phyloP scores from a whole-genome alignment of 2,888 invertebrate species.

The Drosophila antonietae region DNA sequence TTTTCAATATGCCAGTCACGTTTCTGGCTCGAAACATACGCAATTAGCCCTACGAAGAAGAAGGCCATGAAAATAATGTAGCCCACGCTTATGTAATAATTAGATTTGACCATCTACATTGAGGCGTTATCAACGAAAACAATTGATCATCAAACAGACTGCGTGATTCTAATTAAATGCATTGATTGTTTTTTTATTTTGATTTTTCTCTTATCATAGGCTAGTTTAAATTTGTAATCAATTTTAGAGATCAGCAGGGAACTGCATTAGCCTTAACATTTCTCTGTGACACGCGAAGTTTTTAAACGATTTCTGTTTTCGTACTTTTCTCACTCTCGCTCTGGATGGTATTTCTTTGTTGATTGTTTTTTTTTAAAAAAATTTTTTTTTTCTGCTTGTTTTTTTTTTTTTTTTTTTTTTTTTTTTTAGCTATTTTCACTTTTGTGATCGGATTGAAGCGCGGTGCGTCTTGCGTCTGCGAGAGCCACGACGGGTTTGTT shows the following conservation, averaged over 20 bases:
- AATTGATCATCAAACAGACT: neutral
- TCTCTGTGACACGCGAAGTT: conserved; percentile 14
- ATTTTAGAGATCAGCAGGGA: conserved; percentile 11
- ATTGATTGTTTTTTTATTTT: neutral
- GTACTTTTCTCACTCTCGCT: conserved; percentile 15
- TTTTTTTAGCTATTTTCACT: conserved; percentile 57
- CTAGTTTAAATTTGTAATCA: neutral
- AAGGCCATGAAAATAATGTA: conserved; percentile 12
- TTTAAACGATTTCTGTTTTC: conserved; percentile 19
- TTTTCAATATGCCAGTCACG: conserved; percentile 44
- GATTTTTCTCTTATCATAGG: neutral
- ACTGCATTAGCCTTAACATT: conserved; percentile 36
- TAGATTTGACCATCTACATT: conserved; percentile 1
- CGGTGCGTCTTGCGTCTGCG: conserved; percentile 74
- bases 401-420: conserved; percentile 11
- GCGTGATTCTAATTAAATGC: conserved; percentile 3
- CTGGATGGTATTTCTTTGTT: conserved; percentile 14
- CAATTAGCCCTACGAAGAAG: conserved; percentile 36
- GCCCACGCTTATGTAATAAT: conserved; percentile 21
- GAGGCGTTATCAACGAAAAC: neutral
- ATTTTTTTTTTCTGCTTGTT: neutral
- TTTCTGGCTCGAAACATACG: conserved; percentile 13
- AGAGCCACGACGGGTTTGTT: conserved; percentile 79
- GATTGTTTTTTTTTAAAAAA: neutral
- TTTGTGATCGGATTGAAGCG: conserved; percentile 54